These are phyloP conservation scores for Meandrusa payeni DNA, from an alignment of 2,888 invertebrate species.

Conservation along the genomic window DNA sequence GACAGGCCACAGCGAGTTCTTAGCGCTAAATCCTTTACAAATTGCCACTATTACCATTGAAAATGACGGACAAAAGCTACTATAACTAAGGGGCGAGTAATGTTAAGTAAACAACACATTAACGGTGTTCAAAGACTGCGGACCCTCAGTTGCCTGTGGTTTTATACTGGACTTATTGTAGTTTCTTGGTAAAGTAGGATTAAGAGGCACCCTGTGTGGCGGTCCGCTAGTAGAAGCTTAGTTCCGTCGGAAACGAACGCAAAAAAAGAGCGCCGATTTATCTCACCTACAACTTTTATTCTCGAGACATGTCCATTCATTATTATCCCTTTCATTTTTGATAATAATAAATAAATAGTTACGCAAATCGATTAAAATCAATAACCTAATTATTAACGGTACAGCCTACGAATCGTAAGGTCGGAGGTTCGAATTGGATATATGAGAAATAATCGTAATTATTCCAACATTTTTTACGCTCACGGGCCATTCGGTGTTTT, in stretches of 20 bases:
- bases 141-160: conserved; percentile 45
- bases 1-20: conserved; percentile 37
- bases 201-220: conserved; percentile 67
- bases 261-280: too few relatives aligned
- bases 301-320: too few relatives aligned
- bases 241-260: conserved; percentile 51
- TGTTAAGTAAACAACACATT: conserved; percentile 69
- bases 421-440: too few relatives aligned
- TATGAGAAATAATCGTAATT: too few relatives aligned
- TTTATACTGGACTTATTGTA: conserved; percentile 58
- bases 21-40: conserved; percentile 41
- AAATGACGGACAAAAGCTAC: conserved; percentile 50
- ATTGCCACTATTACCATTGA: conserved; percentile 45
- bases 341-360: too few relatives aligned
- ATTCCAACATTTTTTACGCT: too few relatives aligned
- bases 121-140: conserved; percentile 59
- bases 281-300: too few relatives aligned
- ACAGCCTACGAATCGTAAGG: too few relatives aligned
- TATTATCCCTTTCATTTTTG: too few relatives aligned
- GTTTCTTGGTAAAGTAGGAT: conserved; percentile 62
- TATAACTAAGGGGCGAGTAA: conserved; percentile 57
- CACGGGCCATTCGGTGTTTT: too few relatives aligned
- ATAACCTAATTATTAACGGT: too few relatives aligned
- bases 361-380: too few relatives aligned
- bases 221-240: conserved; percentile 44